A percentile compares a stretch with the other conserved stretches of the same genome.
Conservation (phyloP, 2,888 invertebrate species). For the Marronus borbonicus region DNA sequence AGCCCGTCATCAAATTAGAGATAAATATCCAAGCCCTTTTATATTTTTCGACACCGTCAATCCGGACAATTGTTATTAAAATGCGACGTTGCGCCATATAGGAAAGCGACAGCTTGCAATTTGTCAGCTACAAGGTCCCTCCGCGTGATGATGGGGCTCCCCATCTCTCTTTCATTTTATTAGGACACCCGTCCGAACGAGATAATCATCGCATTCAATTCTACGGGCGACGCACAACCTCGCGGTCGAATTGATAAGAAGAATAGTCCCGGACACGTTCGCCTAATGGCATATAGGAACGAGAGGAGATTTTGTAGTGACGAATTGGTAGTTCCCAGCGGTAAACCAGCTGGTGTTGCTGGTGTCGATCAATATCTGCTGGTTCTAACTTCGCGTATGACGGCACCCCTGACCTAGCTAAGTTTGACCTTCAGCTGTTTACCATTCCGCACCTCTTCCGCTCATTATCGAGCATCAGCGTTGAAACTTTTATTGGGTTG, state of each 20-base stretch:
- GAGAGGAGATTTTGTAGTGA: neutral
- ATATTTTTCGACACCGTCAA: neutral
- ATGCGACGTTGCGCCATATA: conserved; percentile 2
- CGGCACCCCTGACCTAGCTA: conserved; percentile 56
- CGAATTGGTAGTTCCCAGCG: conserved; percentile 5
- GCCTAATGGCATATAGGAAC: neutral
- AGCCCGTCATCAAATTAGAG: neutral
- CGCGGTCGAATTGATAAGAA: conserved; percentile 33
- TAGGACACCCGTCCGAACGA: conserved; percentile 10
- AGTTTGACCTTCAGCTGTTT: conserved; percentile 54
- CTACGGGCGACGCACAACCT: neutral
- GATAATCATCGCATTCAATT: conserved; percentile 20
- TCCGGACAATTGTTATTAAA: conserved; percentile 39
- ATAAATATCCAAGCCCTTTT: neutral
- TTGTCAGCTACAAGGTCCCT: conserved; percentile 32
- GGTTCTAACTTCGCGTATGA: conserved; percentile 51
- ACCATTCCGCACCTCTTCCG: conserved; percentile 40
- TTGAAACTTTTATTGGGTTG: neutral
- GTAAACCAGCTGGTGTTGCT: conserved; percentile 48
- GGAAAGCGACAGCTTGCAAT: conserved; percentile 20
- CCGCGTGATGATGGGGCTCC: neutral
- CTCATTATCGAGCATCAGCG: conserved; percentile 20
- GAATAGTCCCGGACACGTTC: neutral
- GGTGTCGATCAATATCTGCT: conserved; percentile 50
- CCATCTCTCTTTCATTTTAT: conserved; percentile 14